These are phyloP conservation scores for Poeciliopsis gracilis DNA, from an alignment of 2,797 vertebrate species.

Conservation along the genomic window DNA sequence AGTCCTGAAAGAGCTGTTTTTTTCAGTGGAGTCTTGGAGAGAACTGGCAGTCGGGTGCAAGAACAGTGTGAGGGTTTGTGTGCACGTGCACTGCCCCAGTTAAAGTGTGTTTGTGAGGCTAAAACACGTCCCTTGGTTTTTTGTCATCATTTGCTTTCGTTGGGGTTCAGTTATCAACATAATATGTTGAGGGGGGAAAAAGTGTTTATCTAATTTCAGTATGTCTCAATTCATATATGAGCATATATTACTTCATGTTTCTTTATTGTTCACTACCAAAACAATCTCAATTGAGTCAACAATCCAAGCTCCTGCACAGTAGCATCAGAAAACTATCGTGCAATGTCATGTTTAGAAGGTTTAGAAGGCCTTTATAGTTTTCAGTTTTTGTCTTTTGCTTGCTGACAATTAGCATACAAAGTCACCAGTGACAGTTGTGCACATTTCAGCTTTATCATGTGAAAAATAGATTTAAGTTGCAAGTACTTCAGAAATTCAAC, in stretches of 20 bases:
- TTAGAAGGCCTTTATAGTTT: not conserved
- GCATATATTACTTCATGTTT: not conserved
- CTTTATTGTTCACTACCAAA: not conserved
- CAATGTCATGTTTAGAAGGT: not conserved
- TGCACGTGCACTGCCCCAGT: conserved; percentile 8
- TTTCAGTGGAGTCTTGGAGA: conserved; percentile 44
- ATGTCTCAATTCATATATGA: not conserved
- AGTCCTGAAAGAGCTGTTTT: conserved; percentile 60
- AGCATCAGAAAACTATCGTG: not conserved
- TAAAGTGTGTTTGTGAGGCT: conserved; percentile 19
- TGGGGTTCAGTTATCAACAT: not conserved
- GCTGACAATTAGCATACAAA: not conserved
- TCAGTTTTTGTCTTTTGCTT: not conserved
- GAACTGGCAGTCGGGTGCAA: conserved; percentile 39
- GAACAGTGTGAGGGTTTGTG: conserved; percentile 35
- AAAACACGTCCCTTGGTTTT: conserved; percentile 21
- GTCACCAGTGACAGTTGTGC: not conserved
- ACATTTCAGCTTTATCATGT: not conserved
- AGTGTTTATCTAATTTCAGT: not conserved
- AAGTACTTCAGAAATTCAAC: not conserved
- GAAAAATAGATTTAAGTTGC: not conserved
- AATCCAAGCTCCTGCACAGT: not conserved
- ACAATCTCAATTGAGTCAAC: not conserved
- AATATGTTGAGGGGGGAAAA: not conserved
- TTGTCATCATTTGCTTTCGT: not conserved